phyloP scores from a whole-genome alignment of 2,797 vertebrate species.

The Acestrorhynchus altus region DNA sequence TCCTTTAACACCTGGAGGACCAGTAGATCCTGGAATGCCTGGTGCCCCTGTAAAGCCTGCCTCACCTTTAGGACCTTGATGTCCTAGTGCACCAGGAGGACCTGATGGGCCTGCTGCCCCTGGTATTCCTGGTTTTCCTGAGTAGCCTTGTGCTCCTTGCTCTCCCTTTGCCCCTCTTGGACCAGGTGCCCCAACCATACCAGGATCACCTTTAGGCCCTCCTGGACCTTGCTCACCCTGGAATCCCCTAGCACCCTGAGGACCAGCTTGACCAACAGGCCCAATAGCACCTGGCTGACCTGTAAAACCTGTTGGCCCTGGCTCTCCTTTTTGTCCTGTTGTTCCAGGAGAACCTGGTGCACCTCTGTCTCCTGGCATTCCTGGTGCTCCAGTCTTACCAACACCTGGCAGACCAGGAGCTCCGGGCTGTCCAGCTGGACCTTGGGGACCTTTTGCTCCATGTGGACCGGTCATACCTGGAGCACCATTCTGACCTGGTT shows the following conservation, averaged over 20 bases:
- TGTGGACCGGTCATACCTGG: conserved; percentile 86
- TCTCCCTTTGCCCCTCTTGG: conserved; percentile 88
- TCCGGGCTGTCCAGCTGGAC: conserved; percentile 85
- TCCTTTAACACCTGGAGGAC: conserved; percentile 85
- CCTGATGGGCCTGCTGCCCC: conserved; percentile 86
- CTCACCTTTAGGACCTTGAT: conserved; percentile 86
- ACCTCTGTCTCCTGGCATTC: conserved; percentile 88
- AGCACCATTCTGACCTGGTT: conserved; percentile 85
- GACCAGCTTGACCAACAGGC: conserved; percentile 82
- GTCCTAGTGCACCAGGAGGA: conserved; percentile 83
- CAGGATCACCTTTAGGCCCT: conserved; percentile 88
- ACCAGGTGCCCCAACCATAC: conserved; percentile 82
- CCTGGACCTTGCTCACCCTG: conserved; percentile 83
- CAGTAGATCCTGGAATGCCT: conserved; percentile 83
- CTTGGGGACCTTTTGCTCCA: conserved; percentile 87
- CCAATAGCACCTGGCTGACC: conserved; percentile 85
- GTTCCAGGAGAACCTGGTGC: conserved; percentile 83
- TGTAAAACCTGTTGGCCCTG: conserved; percentile 84
- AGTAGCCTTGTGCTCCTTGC: conserved; percentile 83
- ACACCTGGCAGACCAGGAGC: conserved; percentile 87
- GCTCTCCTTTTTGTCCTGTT: conserved; percentile 92
- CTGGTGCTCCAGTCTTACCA: conserved; percentile 89
- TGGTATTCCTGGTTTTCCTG: conserved; percentile 88
- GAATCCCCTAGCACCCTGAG: conserved; percentile 87
- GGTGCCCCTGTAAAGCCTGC: conserved; percentile 80